These are phyloP conservation scores for Atlantisia rogersi DNA, from an alignment of 2,113 vertebrate genomes.

Conservation along the genomic window DNA sequence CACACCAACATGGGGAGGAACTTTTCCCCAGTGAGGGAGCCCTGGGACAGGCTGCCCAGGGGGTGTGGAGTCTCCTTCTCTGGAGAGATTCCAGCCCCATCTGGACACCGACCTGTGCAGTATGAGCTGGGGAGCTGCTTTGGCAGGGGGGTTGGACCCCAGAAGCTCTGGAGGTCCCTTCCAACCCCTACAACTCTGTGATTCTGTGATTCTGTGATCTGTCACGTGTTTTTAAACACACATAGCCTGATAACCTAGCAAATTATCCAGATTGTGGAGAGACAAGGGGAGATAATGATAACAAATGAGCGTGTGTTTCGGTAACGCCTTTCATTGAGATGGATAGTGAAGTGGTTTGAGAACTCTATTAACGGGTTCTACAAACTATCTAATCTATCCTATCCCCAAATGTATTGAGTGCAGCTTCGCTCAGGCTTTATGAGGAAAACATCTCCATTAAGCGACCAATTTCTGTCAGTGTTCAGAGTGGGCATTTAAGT, in stretches of 20 bases:
- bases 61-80: too few species aligned
- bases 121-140: too few species aligned
- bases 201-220: background rate
- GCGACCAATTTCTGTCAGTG: background rate
- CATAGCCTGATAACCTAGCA: slow-evolving; percentile 1
- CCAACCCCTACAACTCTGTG: too few species aligned
- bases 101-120: too few species aligned
- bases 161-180: too few species aligned
- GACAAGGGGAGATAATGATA: slow-evolving; percentile 23
- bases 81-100: too few species aligned
- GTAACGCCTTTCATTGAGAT: background rate
- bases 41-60: too few species aligned
- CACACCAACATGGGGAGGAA: too few species aligned
- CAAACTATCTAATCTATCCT: background rate
- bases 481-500: background rate
- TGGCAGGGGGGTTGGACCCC: too few species aligned
- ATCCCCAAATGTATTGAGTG: background rate
- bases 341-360: background rate
- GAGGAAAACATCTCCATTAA: slow-evolving; percentile 29
- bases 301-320: slow-evolving; percentile 4
- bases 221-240: slow-evolving; percentile 38
- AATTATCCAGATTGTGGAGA: background rate
- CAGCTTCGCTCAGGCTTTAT: background rate
- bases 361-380: slow-evolving; percentile 40
- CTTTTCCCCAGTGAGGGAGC: too few species aligned